These are phyloP conservation scores for Syrmaticus mikado DNA, from an alignment of 2,113 vertebrate species.

Conservation along the genomic window DNA sequence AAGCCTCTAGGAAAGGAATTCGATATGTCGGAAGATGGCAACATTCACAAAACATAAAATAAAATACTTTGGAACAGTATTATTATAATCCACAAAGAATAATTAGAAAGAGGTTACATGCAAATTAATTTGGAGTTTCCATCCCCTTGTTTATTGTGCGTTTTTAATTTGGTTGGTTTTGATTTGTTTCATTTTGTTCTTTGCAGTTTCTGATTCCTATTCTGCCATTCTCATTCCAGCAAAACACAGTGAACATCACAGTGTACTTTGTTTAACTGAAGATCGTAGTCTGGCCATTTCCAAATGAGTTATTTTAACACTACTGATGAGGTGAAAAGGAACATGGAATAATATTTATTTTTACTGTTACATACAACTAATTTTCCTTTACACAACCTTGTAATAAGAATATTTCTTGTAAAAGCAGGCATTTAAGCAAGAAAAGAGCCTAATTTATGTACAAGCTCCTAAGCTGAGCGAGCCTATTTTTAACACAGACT, in stretches of 20 bases:
- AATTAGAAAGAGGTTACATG: neutral
- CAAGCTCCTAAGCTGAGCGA: neutral
- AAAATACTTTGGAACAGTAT: neutral
- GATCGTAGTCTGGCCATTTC: neutral
- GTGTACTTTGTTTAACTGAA: neutral
- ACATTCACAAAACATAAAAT: neutral
- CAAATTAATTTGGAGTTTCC: neutral
- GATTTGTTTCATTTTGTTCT: neutral
- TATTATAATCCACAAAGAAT: neutral
- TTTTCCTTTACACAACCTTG: neutral
- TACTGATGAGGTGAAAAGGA: neutral
- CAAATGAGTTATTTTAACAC: neutral
- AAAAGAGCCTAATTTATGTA: neutral
- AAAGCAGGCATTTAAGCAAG: neutral
- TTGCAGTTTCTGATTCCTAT: neutral
- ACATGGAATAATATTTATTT: neutral
- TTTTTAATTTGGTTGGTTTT: neutral
- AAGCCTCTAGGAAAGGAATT: neutral
- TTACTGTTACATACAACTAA: neutral
- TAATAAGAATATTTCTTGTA: neutral
- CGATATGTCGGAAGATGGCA: neutral
- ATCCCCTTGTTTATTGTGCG: neutral
- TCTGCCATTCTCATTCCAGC: neutral
- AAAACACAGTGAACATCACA: neutral
- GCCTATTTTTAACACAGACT: neutral